These are phyloP conservation scores for Charadrius vociferus DNA, from an alignment of 2,113 vertebrate species.

Conservation along the genomic window DNA sequence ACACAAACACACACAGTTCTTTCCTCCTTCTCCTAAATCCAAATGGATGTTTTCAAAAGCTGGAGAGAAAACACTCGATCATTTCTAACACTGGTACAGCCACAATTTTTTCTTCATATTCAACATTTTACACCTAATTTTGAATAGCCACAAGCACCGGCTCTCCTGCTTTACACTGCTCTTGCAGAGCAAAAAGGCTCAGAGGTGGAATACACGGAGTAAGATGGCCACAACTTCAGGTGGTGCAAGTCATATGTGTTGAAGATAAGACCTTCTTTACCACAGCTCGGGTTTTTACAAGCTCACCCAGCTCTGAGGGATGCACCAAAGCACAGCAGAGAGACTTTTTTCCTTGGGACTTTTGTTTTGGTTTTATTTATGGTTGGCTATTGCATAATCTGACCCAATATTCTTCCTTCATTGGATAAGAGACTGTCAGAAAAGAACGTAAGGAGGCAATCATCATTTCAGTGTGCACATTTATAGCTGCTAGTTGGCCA, in stretches of 20 bases:
- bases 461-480: background rate
- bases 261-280: background rate
- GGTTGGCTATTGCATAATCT: background rate
- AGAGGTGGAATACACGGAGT: background rate
- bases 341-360: background rate
- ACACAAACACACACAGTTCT: background rate
- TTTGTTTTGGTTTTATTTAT: background rate
- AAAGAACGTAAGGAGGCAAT: background rate
- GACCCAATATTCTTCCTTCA: background rate
- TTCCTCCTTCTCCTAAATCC: background rate
- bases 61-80: slow-evolving; percentile 31
- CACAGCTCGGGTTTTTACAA: background rate
- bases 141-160: background rate
- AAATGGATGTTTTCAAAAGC: slow-evolving; percentile 26
- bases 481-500: background rate
- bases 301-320: background rate
- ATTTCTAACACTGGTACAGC: background rate
- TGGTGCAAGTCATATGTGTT: background rate
- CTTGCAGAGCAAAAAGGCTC: background rate
- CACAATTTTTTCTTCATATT: background rate
- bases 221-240: background rate
- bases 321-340: background rate
- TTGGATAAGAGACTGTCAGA: background rate
- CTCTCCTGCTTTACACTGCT: background rate
- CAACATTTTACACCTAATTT: background rate